Percentiles rank a stretch among this genome's conserved stretches.
Evolutionary conservation across 2,113 vertebrate species (phyloP).

Genomic region (Tychaedon coryphoeus): DNA sequence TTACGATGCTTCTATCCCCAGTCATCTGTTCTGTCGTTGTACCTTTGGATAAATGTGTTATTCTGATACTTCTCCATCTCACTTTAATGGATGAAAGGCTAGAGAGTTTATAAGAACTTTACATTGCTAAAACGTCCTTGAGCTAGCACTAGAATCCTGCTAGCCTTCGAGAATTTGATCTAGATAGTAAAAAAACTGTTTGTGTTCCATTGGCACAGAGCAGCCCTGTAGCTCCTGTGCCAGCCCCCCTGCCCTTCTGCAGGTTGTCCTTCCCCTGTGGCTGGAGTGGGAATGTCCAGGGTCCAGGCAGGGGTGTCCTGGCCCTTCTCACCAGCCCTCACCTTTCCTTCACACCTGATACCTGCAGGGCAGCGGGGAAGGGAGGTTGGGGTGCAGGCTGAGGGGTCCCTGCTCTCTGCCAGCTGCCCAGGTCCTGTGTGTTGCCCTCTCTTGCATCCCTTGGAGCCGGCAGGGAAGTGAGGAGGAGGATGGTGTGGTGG

Average conservation of each 20-base stretch:
- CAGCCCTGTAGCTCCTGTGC: neutral
- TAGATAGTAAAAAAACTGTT: neutral
- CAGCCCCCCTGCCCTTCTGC: neutral
- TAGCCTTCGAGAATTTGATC: neutral
- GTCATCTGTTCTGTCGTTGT: neutral
- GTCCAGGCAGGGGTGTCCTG: fast-evolving
- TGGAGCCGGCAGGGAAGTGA: neutral
- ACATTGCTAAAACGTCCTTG: neutral
- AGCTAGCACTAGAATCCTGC: neutral
- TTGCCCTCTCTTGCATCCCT: neutral
- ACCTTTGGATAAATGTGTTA: neutral
- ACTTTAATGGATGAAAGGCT: neutral
- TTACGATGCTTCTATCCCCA: too few relatives aligned
- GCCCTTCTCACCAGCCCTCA: neutral
- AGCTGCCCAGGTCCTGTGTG: neutral
- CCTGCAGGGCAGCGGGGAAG: neutral
- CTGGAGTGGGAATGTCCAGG: fast-evolving
- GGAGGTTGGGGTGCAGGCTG: fast-evolving
- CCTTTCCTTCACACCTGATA: neutral
- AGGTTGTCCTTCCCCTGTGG: neutral
- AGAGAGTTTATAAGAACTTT: neutral
- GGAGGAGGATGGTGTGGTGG: neutral
- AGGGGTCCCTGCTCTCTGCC: neutral
- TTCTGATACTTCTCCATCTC: neutral
- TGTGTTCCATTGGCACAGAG: fast-evolving